Conservation (phyloP, 2,113 vertebrate genomes). For the Glaucomys volans region DNA sequence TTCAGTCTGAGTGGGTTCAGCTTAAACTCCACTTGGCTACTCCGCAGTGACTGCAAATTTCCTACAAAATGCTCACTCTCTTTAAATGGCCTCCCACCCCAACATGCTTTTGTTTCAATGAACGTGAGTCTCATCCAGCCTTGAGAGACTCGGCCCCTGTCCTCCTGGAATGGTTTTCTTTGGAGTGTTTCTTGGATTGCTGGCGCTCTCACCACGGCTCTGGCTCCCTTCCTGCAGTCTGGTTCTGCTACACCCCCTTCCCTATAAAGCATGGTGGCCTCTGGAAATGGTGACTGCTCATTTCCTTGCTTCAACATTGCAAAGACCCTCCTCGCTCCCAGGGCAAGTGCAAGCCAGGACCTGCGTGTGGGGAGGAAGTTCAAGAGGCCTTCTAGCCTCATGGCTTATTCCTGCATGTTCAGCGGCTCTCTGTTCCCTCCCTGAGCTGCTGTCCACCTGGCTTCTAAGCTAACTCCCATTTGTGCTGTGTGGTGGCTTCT, state of each 20-base stretch:
- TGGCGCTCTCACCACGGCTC: accelerated
- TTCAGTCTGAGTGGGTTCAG: neutral
- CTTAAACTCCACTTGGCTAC: neutral
- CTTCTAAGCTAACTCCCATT: too few relatives aligned
- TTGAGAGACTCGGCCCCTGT: accelerated
- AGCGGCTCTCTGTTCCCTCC: neutral
- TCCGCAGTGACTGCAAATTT: too few relatives aligned
- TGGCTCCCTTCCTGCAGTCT: neutral
- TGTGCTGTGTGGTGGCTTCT: neutral
- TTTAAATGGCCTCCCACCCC: neutral
- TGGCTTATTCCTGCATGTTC: accelerated
- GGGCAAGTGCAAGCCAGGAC: accelerated
- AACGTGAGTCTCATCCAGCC: too few relatives aligned
- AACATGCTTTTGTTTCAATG: accelerated
- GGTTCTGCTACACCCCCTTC: accelerated
- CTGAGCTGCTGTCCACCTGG: accelerated
- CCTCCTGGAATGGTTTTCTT: neutral
- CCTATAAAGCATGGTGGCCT: neutral
- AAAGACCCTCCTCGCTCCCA: too few relatives aligned
- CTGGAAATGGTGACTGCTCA: neutral
- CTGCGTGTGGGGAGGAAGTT: accelerated
- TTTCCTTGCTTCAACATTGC: neutral
- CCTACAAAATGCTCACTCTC: neutral
- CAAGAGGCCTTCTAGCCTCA: accelerated
- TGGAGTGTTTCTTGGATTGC: accelerated